Evolutionary conservation across 1,140 invertebrate genomes (phyloP).

Genomic region (Drosophila carrolli): DNA sequence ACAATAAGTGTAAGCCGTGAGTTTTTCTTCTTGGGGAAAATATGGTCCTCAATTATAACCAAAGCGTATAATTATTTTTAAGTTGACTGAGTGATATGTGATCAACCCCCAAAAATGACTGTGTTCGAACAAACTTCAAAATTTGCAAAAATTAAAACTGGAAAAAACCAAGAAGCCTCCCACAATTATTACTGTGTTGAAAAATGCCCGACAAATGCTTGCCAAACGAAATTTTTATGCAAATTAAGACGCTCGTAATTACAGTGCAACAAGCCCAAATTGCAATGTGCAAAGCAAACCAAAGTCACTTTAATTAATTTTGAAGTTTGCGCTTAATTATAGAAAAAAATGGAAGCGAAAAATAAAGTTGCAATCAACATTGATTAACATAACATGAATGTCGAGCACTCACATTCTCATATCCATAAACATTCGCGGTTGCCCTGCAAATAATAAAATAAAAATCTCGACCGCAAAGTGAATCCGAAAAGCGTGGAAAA

Average conservation of each 20-base stretch:
- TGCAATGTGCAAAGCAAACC: conserved; percentile 48
- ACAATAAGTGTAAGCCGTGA: conserved; percentile 29
- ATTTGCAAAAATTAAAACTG: not conserved
- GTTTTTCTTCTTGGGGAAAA: conserved; percentile 17
- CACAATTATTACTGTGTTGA: conserved; percentile 14
- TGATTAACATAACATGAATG: conserved; percentile 74
- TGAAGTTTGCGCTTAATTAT: conserved; percentile 75
- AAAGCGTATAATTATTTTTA: conserved; percentile 14
- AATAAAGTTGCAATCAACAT: conserved; percentile 66
- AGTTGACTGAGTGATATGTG: conserved; percentile 21
- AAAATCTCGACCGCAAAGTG: conserved; percentile 54
- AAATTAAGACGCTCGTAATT: conserved; percentile 70
- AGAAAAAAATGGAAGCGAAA: conserved; percentile 28
- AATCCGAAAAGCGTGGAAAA: conserved; percentile 72
- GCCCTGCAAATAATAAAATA: conserved; percentile 43
- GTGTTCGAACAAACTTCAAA: not conserved
- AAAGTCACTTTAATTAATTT: conserved; percentile 66
- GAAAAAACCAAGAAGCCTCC: conserved; percentile 6
- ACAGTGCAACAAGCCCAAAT: conserved; percentile 57
- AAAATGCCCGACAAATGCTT: conserved; percentile 50
- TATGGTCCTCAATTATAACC: conserved; percentile 14
- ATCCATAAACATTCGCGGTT: conserved; percentile 34
- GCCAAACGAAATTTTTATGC: conserved; percentile 71
- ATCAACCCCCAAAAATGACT: not conserved
- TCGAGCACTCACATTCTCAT: conserved; percentile 39